Conservation (phyloP, 2,888 invertebrate genomes). For the Brachyopa scutellaris region DNA sequence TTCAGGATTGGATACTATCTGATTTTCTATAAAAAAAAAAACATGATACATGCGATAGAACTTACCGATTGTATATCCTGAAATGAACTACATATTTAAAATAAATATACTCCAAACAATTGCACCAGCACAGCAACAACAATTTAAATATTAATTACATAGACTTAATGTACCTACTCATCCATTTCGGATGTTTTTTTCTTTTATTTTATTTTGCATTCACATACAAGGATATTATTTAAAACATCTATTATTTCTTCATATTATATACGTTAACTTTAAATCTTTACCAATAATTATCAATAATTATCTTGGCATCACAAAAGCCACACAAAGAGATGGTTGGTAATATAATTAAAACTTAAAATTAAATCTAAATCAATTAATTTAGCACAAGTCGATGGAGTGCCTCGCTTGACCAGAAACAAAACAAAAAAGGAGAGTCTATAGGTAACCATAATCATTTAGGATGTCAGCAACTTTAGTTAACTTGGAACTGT, state of each 20-base stretch:
- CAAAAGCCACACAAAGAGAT: constrained; percentile 33
- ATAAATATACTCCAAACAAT: too few relatives aligned
- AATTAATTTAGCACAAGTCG: constrained; percentile 38
- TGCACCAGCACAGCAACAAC: too few relatives aligned
- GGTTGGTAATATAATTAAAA: constrained; percentile 36
- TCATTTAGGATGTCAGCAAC: too few relatives aligned
- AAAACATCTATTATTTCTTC: constrained; percentile 46
- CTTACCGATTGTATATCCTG: too few relatives aligned
- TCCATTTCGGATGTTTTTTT: constrained; percentile 24
- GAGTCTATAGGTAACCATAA: constrained; percentile 1
- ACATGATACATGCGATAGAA: too few relatives aligned
- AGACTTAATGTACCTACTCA: constrained; percentile 5
- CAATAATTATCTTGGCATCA: constrained; percentile 35
- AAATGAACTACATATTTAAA: too few relatives aligned
- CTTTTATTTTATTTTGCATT: constrained; percentile 46
- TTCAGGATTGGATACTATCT: too few relatives aligned
- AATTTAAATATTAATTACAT: too few relatives aligned
- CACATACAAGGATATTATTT: constrained; percentile 41
- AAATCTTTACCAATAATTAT: constrained; percentile 48
- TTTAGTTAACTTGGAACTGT: too few relatives aligned
- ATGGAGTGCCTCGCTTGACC: too few relatives aligned
- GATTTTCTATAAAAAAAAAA: too few relatives aligned
- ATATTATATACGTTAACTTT: constrained; percentile 57
- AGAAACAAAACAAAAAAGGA: constrained; percentile 18
- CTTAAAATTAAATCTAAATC: constrained; percentile 38